These are phyloP conservation scores for Athalia cordata DNA, from an alignment of 2,888 invertebrate genomes.

Conservation along the genomic window DNA sequence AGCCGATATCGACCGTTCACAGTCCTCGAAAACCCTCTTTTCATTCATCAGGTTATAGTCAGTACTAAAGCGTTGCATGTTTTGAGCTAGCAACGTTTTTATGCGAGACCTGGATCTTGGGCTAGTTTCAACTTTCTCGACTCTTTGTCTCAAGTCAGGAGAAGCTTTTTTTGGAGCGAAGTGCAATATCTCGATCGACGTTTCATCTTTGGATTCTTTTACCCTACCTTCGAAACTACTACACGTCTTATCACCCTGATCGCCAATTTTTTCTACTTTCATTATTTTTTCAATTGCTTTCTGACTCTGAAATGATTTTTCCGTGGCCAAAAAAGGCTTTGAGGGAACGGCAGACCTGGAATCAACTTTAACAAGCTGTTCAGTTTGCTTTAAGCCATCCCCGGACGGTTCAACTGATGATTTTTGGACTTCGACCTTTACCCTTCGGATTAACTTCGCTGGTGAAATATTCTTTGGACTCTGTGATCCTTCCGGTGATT, in stretches of 20 bases:
- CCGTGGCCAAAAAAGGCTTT: not conserved
- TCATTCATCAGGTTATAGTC: conserved; percentile 5
- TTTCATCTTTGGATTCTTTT: not conserved
- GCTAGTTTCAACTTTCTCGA: not conserved
- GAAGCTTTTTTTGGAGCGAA: not conserved
- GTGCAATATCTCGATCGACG: conserved; percentile 16
- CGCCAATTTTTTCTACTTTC: not conserved
- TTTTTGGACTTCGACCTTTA: not conserved
- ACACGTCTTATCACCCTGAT: not conserved
- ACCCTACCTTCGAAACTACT: too few species aligned
- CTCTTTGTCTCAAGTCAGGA: not conserved
- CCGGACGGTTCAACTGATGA: not conserved
- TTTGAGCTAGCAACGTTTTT: conserved; percentile 12
- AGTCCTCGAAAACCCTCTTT: not conserved
- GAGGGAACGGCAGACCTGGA: not conserved
- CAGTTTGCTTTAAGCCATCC: not conserved
- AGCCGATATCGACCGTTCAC: not conserved
- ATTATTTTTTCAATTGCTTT: not conserved
- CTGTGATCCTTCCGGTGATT: not conserved
- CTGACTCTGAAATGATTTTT: not conserved
- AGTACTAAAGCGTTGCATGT: conserved; percentile 20
- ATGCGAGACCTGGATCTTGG: conserved; percentile 15
- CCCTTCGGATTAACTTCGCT: not conserved
- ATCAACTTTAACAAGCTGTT: not conserved
- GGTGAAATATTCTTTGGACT: not conserved